Evolutionary conservation across 2,797 vertebrate genomes (phyloP).

Genomic region (Kryptolebias ocellatus): DNA sequence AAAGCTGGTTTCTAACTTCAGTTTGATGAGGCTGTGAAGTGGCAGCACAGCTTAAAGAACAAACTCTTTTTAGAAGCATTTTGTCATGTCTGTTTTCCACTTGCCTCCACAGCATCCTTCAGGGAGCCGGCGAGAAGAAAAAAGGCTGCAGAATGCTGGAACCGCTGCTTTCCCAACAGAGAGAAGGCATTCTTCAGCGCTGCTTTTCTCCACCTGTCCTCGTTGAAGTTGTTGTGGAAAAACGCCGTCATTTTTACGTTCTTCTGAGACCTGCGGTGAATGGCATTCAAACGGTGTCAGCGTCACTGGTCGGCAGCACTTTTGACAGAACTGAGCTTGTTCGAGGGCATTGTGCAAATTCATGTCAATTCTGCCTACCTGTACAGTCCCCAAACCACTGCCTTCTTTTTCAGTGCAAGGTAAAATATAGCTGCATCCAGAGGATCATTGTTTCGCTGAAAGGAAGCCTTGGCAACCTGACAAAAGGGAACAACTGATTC

Average conservation of each 20-base stretch:
- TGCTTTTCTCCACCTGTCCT: constrained; percentile 97
- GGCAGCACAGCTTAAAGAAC: constrained; percentile 36
- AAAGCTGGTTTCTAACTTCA: constrained; percentile 22
- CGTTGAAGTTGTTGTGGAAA: constrained; percentile 96
- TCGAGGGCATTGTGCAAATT: constrained; percentile 16
- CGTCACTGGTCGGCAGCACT: constrained; percentile 25
- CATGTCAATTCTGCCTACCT: constrained; percentile 81
- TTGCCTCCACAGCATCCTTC: constrained; percentile 97
- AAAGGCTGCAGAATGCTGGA: constrained; percentile 97
- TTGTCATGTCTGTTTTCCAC: constrained; percentile 59
- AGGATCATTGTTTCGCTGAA: constrained; percentile 94
- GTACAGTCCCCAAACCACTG: constrained; percentile 97
- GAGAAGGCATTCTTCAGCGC: constrained; percentile 98
- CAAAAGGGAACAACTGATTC: constrained; percentile 27
- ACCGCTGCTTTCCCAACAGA: constrained; percentile 96
- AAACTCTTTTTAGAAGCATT: constrained; percentile 44
- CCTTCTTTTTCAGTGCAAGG: constrained; percentile 97
- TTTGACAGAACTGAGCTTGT: constrained; percentile 25
- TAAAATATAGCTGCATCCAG: constrained; percentile 97
- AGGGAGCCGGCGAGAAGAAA: constrained; percentile 96
- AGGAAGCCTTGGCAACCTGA: constrained; percentile 96
- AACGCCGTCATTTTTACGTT: constrained; percentile 96
- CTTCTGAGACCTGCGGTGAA: constrained; percentile 88
- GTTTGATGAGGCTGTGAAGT: constrained; percentile 18
- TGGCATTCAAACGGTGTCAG: constrained; percentile 29